Evolutionary conservation across 1,140 invertebrate genomes (phyloP), one percentile per base, ranked within the genome.

Genomic region (Plutomurus gul): DNA sequence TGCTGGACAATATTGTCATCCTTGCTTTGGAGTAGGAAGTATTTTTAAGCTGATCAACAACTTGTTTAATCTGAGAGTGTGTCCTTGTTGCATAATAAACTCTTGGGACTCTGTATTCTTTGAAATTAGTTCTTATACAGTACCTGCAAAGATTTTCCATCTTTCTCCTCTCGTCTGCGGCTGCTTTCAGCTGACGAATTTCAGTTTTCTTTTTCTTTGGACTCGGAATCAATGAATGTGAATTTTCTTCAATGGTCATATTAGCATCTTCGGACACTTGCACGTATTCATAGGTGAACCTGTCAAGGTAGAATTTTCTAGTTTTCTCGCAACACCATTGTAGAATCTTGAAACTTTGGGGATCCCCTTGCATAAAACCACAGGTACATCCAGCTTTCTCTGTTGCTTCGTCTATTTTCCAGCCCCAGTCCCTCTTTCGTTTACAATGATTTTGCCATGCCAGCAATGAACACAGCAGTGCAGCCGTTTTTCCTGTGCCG

Each of bases 401-500:
- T 0, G 56, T 65, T 11, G 13, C 13, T 16, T n/a, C 4, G 56
- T 65, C 56, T n/a, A 65, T 65, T 6, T 16, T 36, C 0, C 10
- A 27, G 1, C 56, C 25, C 13, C 27, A 33, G 36, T 79, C 56
- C 0, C 22, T n/a, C 27, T 36, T 43, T 11, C 27, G 4, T 37
- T 46, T 71, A 11, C 79, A 77, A 16, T 37, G 16, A 20, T 10
- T 0, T 37, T 81, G 79, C 79, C 79, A 81, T 0, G 65, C 79
- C 3, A 81, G 37, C 0, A 81, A 30, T 16, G 79, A 22, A 40
- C 75, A 77, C 13, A 81, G 46, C 4, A 81, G 43, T 1, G 76
- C 79, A 1, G 70, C 46, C 0, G 79, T 81, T 77, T 81, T 81
- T 65, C 79, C 79, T n/a, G 79, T 81, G 4, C 79, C 79, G 3